These are phyloP conservation scores for Anastrepha ludens DNA, from an alignment of 1,140 invertebrate genomes.

Conservation along the genomic window DNA sequence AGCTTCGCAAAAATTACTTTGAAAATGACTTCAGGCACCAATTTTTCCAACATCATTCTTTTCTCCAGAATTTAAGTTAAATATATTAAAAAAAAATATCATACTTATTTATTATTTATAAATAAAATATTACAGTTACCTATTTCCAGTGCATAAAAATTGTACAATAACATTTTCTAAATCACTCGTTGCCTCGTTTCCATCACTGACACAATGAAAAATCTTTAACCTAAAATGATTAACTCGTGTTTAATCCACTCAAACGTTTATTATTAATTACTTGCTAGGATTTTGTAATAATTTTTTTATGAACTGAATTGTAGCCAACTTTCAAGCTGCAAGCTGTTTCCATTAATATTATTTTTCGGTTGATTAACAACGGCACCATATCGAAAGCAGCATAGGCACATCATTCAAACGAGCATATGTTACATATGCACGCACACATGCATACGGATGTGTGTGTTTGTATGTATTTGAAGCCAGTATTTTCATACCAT, in stretches of 20 bases:
- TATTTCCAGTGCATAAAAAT: too few relatives aligned
- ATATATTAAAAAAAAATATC: too few relatives aligned
- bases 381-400: background rate
- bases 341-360: slow-evolving; percentile 37
- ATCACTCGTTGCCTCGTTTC: too few relatives aligned
- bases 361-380: slow-evolving; percentile 49
- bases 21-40: too few relatives aligned
- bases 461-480: background rate
- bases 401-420: background rate
- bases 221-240: too few relatives aligned
- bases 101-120: too few relatives aligned
- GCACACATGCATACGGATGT: background rate
- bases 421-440: background rate
- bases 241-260: slow-evolving; percentile 4
- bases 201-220: too few relatives aligned
- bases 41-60: too few relatives aligned
- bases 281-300: slow-evolving; percentile 24
- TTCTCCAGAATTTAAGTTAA: too few relatives aligned
- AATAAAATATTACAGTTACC: too few relatives aligned
- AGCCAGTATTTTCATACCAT: background rate
- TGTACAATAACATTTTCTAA: too few relatives aligned
- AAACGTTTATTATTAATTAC: slow-evolving; percentile 6
- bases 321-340: background rate
- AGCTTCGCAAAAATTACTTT: too few relatives aligned
- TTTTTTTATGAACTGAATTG: slow-evolving; percentile 16